Evolutionary conservation across 2,888 invertebrate genomes (phyloP).

Genomic region (Mylabris sibirica): DNA sequence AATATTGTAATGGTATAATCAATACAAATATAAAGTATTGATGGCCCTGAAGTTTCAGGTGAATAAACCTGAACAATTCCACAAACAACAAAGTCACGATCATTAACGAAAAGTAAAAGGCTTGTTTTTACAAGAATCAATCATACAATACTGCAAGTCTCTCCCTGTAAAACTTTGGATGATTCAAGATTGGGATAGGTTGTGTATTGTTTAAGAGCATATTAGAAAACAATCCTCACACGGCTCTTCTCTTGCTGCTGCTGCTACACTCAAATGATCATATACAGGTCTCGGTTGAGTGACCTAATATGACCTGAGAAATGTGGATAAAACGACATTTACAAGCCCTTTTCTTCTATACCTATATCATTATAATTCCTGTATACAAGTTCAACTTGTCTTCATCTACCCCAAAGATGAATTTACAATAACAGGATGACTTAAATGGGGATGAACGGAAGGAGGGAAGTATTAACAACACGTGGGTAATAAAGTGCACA

Average conservation of each 20-base stretch:
- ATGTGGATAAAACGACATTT: neutral
- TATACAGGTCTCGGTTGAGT: neutral
- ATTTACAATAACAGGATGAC: too few species aligned
- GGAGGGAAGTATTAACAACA: too few species aligned
- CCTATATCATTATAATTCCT: neutral
- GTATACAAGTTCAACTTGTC: neutral
- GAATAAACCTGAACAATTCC: conserved; percentile 35
- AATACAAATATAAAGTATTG: too few species aligned
- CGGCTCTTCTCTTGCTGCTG: neutral
- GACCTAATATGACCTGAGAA: conserved; percentile 6
- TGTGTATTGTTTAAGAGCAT: neutral
- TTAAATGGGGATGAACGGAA: neutral
- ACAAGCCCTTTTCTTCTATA: neutral
- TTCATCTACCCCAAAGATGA: too few species aligned
- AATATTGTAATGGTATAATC: too few species aligned
- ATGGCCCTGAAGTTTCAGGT: conserved; percentile 36
- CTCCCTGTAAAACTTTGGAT: too few species aligned
- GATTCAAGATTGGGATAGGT: conserved; percentile 1
- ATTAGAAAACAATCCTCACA: neutral
- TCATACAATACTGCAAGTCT: too few species aligned
- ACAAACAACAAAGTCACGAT: conserved; percentile 41
- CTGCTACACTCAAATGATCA: neutral
- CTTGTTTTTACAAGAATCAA: conserved; percentile 15
- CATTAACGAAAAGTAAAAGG: conserved; percentile 39
- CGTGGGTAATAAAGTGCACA: too few species aligned